A percentile compares a stretch with the other conserved stretches of the same genome.
phyloP scores from a whole-genome alignment of 1,140 invertebrate genomes.

The Ceratosolen fusciceps region DNA sequence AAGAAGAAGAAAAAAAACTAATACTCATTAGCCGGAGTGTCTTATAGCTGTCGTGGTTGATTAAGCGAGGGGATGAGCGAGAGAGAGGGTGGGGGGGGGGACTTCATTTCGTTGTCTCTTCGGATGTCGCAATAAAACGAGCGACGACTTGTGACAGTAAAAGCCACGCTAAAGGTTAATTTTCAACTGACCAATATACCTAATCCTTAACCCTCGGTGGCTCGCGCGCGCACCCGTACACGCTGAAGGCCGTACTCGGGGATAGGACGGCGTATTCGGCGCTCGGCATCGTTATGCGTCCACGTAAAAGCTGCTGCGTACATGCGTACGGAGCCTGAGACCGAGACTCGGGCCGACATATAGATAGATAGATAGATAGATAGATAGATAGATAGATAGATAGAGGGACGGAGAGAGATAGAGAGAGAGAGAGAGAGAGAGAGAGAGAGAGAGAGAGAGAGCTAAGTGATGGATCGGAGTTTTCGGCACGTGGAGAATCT shows the following conservation, averaged over 20 bases:
- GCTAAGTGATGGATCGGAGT: conserved; percentile 58
- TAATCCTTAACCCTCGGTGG: neutral
- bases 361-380: too few relatives aligned
- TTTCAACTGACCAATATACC: conserved; percentile 25
- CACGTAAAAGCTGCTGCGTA: too few relatives aligned
- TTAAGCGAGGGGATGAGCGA: too few relatives aligned
- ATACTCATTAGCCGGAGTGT: too few relatives aligned
- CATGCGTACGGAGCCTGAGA: too few relatives aligned
- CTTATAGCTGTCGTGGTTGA: too few relatives aligned
- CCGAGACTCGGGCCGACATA: too few relatives aligned
- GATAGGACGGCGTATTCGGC: too few relatives aligned
- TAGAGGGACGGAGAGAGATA: neutral
- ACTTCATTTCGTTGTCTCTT: too few relatives aligned
- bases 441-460: neutral
- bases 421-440: conserved; percentile 9
- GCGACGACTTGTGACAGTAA: neutral
- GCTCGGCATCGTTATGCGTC: neutral
- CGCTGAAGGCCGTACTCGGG: neutral
- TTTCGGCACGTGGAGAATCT: conserved; percentile 51
- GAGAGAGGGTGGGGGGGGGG: too few relatives aligned
- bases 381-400: too few relatives aligned
- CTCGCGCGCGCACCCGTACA: neutral
- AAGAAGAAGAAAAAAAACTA: too few relatives aligned
- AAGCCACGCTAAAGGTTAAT: conserved; percentile 1
- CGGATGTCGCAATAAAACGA: neutral